These are phyloP conservation scores for Rafetus swinhoei DNA, from an alignment of 2,113 vertebrate species.

Conservation along the genomic window DNA sequence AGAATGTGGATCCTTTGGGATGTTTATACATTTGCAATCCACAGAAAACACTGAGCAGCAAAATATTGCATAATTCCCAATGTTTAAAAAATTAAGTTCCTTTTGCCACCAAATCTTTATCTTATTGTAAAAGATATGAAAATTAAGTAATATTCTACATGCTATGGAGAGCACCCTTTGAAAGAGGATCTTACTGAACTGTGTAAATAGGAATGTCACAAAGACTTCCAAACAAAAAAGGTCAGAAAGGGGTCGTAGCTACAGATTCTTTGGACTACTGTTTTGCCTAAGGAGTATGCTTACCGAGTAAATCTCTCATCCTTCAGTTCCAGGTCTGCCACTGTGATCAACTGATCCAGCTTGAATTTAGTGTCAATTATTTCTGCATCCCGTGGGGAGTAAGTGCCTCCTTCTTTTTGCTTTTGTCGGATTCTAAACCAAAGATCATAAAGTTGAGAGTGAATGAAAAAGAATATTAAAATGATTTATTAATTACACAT, in stretches of 20 bases:
- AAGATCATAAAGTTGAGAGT: constrained; percentile 22
- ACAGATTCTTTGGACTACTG: constrained; percentile 79
- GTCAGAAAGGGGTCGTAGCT: constrained; percentile 88
- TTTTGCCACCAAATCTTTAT: background rate
- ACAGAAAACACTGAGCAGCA: background rate
- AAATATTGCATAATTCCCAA: constrained; percentile 1
- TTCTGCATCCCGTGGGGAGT: constrained; percentile 96
- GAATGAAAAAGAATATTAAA: background rate
- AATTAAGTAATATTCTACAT: constrained; percentile 79
- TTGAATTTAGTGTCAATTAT: constrained; percentile 97
- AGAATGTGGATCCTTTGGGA: background rate
- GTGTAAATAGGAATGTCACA: constrained; percentile 85
- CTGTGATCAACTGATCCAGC: constrained; percentile 95
- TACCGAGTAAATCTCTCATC: constrained; percentile 97
- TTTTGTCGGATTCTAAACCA: constrained; percentile 89
- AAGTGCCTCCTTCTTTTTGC: constrained; percentile 96
- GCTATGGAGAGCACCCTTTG: constrained; percentile 79
- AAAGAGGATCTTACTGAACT: constrained; percentile 84
- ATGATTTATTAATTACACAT: background rate
- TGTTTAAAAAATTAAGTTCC: constrained; percentile 7
- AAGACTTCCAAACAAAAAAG: constrained; percentile 93
- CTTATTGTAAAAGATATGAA: constrained; percentile 69
- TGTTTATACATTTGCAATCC: background rate
- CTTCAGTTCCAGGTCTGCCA: constrained; percentile 96
- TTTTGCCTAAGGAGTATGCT: constrained; percentile 74